These are phyloP conservation scores for Betta splendens DNA, from an alignment of 2,797 vertebrate species.

Conservation along the genomic window DNA sequence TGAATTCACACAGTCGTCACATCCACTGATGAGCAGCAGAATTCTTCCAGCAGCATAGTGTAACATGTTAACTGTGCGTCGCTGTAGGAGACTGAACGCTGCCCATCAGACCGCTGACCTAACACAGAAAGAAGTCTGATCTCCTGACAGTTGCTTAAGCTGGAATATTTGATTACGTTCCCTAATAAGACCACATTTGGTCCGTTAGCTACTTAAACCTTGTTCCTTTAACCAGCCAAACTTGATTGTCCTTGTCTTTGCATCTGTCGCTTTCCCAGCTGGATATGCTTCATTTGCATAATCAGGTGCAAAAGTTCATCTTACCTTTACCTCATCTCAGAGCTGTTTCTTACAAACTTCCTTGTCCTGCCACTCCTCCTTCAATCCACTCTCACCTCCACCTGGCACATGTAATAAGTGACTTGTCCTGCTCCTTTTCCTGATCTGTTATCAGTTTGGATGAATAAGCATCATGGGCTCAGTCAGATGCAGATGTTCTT, in stretches of 20 bases:
- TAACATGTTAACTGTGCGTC: no score
- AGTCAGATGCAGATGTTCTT: conserved; percentile 39
- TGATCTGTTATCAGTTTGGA: conserved; percentile 32
- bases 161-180: conserved; percentile 4
- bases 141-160: neutral
- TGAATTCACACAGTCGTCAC: neutral
- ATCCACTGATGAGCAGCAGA: conserved; percentile 6
- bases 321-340: conserved; percentile 1
- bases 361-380: neutral
- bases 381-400: conserved; percentile 23
- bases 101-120: neutral
- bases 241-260: conserved; percentile 56
- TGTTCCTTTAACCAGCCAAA: neutral
- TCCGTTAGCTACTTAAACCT: conserved; percentile 2
- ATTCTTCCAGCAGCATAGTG: no score
- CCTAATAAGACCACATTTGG: conserved; percentile 18
- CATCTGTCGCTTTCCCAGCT: conserved; percentile 45
- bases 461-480: conserved; percentile 15
- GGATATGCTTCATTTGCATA: conserved; percentile 51
- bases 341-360: neutral
- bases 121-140: neutral
- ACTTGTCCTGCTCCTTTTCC: conserved; percentile 4
- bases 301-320: conserved; percentile 57
- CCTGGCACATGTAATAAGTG: conserved; percentile 18
- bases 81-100: no score